Evolutionary conservation across 2,888 invertebrate genomes (phyloP).

Genomic region (Xestobium rufovillosum): DNA sequence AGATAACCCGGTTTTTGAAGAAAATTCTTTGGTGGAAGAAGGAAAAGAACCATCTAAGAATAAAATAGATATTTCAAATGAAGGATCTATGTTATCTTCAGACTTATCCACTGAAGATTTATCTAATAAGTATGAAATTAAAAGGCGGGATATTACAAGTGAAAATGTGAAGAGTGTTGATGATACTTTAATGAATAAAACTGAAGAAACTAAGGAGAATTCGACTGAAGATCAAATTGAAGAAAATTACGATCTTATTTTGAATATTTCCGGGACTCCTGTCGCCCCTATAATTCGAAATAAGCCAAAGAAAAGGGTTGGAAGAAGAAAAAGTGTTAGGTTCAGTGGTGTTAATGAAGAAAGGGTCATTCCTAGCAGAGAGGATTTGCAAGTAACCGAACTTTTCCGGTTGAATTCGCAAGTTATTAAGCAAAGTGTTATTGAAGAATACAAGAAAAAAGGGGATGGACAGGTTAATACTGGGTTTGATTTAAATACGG

Average conservation of each 20-base stretch:
- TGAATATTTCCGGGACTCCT: conserved; percentile 20
- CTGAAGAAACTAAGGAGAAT: not conserved
- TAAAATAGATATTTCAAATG: conserved; percentile 13
- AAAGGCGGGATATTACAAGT: conserved; percentile 17
- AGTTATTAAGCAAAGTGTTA: too few species aligned
- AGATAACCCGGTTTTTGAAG: conserved; percentile 26
- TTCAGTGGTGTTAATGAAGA: conserved; percentile 34
- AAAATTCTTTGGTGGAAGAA: conserved; percentile 9
- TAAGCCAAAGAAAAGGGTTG: conserved; percentile 7
- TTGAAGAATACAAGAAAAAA: conserved; percentile 17
- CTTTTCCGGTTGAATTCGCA: conserved; percentile 2
- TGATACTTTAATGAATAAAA: not conserved
- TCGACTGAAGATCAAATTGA: not conserved
- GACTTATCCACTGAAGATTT: not conserved
- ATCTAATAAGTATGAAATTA: conserved; percentile 9
- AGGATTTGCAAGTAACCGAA: conserved; percentile 23
- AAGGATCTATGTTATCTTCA: too few species aligned
- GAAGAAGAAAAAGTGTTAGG: conserved; percentile 25
- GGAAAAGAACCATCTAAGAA: too few species aligned
- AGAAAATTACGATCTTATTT: conserved; percentile 18
- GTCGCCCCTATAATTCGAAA: not conserved
- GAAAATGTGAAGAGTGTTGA: conserved; percentile 20
- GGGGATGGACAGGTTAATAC: conserved; percentile 27
- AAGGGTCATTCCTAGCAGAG: conserved; percentile 32
- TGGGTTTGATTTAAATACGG: conserved; percentile 26